Evolutionary conservation across 2,888 invertebrate species (phyloP), one percentile per base, ranked within the genome.

Genomic region (Dryobotodes eremita): DNA sequence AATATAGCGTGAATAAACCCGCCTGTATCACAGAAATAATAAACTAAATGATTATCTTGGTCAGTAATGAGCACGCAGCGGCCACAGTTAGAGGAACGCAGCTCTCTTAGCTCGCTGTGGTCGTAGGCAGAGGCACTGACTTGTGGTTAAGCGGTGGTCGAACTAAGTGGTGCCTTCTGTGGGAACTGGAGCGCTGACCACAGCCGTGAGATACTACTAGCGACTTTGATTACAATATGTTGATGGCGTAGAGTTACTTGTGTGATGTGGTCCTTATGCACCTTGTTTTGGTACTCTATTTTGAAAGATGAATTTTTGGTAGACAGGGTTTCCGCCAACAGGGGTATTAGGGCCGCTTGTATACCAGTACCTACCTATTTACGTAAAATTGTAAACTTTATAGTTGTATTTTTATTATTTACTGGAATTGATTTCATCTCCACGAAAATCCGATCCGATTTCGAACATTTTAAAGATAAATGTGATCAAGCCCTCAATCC

Each of bases 111-210:
- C 17, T 55, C 4, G n/a, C 46, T 59, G 82, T 46, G 71, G 73
- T 78, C 46, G 31, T 8, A n/a, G 46, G 23, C 17, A 23, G 59
- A 15, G 59, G 59, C n/a, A 26, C 75, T 31, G 64, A 61, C 26
- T 64, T 80, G 82, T 62, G 82, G 82, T 83, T 15, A n/a, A 6
- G 36, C 13, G 55, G 72, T 62, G 69, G 53, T 48, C 13, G 57
- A 62, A 36, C 26, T 59, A 53, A 61, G 75, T 69, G 62, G 23
- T 7, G 57, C 57, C 48, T 66, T 23, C 78, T 48, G 66, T 84
- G 84, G 79, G 84, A 84, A 84, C 84, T 66, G 66, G 84, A 64
- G 70, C 82, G 70, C 55, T n/a, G 26, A 36, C 68, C 59, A 42
- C 70, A n/a, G 36, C 11, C 31, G 74, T 75, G 84, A 57, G 71